Evolutionary conservation across 2,888 invertebrate species (phyloP).

Genomic region (Candidula unifasciata): DNA sequence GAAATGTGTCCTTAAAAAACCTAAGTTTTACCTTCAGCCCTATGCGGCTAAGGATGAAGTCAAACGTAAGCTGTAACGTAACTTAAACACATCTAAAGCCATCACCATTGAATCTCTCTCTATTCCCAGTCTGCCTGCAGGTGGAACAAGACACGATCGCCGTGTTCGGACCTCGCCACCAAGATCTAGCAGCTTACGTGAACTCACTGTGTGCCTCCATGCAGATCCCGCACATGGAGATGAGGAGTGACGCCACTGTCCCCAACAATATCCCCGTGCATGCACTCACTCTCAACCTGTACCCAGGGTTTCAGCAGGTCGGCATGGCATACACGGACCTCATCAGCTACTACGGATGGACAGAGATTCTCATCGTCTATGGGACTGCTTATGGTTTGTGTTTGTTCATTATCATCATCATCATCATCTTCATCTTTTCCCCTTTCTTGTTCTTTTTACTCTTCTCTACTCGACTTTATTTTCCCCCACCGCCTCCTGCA

Average conservation of each 20-base stretch:
- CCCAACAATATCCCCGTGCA: conserved; percentile 80
- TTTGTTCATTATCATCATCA: too few species aligned
- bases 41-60: too few species aligned
- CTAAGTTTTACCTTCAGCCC: too few species aligned
- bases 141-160: conserved; percentile 86
- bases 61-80: neutral
- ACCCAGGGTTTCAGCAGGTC: conserved; percentile 86
- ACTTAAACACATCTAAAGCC: neutral
- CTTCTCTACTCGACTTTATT: too few species aligned
- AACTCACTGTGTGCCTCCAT: conserved; percentile 89
- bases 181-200: conserved; percentile 85
- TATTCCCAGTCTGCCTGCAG: conserved; percentile 71
- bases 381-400: conserved; percentile 85
- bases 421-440: too few species aligned
- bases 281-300: conserved; percentile 90
- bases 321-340: conserved; percentile 90
- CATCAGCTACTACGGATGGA: conserved; percentile 88
- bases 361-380: conserved; percentile 90
- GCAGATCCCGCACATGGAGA: conserved; percentile 91
- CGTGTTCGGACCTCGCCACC: conserved; percentile 88
- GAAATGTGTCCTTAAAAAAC: too few species aligned
- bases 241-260: conserved; percentile 80
- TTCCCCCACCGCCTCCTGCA: too few species aligned
- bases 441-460: too few species aligned
- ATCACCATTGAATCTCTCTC: neutral